Percentiles rank a stretch among this genome's conserved stretches.
phyloP scores from a whole-genome alignment of 2,797 vertebrate genomes.

The Rousettus madagascariensis region DNA sequence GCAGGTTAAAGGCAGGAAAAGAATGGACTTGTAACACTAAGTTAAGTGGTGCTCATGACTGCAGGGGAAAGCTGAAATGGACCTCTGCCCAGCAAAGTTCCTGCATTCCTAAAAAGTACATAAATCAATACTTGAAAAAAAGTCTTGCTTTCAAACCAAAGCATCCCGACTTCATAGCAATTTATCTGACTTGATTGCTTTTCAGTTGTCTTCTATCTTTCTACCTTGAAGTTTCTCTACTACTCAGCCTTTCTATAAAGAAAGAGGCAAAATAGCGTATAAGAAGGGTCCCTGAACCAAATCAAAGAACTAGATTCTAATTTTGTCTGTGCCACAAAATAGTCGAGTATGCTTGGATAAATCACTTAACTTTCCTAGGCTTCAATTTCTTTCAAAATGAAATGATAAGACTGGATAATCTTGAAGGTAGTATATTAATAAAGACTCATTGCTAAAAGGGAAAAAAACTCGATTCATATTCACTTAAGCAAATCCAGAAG shows the following conservation, averaged over 20 bases:
- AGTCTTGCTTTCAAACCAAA: slow-evolving; percentile 16
- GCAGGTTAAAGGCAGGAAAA: neutral
- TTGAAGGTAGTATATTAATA: neutral
- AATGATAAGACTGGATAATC: neutral
- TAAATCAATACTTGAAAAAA: slow-evolving; percentile 37
- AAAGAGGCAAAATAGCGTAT: neutral
- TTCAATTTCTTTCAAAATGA: neutral
- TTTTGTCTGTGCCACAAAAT: neutral
- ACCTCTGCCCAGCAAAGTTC: neutral
- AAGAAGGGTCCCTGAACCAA: neutral
- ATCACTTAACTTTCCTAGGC: neutral
- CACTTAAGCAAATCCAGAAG: neutral
- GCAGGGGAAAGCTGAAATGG: neutral
- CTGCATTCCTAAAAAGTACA: slow-evolving; percentile 43
- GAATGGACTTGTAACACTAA: neutral
- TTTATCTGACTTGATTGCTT: neutral
- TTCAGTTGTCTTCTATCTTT: neutral
- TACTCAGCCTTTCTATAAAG: neutral
- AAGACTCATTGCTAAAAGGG: neutral
- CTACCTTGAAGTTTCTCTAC: neutral
- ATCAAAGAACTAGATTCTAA: neutral
- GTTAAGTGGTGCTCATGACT: neutral
- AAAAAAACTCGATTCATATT: neutral
- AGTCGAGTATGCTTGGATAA: neutral
- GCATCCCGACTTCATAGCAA: slow-evolving; percentile 23